These are phyloP conservation scores for Melipona beecheii DNA, from an alignment of 2,888 invertebrate species.

Conservation along the genomic window DNA sequence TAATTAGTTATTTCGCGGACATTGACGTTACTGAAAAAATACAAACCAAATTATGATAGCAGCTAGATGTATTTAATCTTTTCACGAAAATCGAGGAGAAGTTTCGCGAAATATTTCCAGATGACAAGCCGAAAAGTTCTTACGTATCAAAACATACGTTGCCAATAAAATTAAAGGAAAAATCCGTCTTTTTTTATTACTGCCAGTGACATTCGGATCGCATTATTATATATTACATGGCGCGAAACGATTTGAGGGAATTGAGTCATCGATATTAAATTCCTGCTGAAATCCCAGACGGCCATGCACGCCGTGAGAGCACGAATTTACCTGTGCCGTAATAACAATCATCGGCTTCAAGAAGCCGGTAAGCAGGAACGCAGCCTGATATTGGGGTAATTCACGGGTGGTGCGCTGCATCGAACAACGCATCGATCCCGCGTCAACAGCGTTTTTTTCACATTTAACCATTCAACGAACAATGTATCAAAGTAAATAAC, in stretches of 20 bases:
- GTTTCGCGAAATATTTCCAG: background rate
- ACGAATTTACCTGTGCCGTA: slow-evolving; percentile 37
- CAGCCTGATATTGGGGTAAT: slow-evolving; percentile 43
- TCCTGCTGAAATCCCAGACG: slow-evolving; percentile 26
- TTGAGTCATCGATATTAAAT: slow-evolving; percentile 44
- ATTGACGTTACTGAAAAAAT: too few species aligned
- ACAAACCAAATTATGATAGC: background rate
- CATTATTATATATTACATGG: slow-evolving; percentile 6
- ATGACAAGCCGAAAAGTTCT: too few species aligned
- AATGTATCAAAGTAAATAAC: too few species aligned
- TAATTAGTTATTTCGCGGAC: too few species aligned
- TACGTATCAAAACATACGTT: too few species aligned
- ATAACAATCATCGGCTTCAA: slow-evolving; percentile 46
- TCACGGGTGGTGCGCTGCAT: slow-evolving; percentile 39
- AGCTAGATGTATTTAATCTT: background rate
- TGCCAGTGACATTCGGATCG: background rate
- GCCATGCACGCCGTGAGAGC: slow-evolving; percentile 24
- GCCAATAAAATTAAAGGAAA: background rate
- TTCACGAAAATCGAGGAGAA: background rate
- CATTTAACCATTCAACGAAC: background rate
- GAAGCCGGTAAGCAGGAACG: slow-evolving; percentile 17
- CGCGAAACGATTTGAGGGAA: slow-evolving; percentile 9
- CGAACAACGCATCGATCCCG: background rate
- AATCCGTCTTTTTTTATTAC: background rate
- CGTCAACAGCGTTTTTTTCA: slow-evolving; percentile 16